Evolutionary conservation across 2,888 invertebrate genomes (phyloP).

Genomic region (Thymelicus sylvestris): DNA sequence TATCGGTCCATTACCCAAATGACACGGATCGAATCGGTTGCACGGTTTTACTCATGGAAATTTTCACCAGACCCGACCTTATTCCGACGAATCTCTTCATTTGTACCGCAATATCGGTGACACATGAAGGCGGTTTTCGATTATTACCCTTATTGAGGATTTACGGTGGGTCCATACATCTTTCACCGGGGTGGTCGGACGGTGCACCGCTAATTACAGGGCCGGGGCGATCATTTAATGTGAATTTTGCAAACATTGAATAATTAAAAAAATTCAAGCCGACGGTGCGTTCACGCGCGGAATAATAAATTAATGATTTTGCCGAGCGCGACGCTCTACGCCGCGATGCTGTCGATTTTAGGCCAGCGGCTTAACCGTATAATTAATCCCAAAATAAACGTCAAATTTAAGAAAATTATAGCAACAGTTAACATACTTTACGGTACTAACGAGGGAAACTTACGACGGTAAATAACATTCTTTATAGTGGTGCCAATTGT

Average conservation of each 20-base stretch:
- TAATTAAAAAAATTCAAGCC: slow-evolving; percentile 71
- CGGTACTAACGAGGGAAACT: not conserved
- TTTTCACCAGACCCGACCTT: slow-evolving; percentile 39
- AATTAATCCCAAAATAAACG: slow-evolving; percentile 15
- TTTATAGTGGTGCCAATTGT: slow-evolving; percentile 6
- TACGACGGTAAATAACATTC: not conserved
- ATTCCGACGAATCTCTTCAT: slow-evolving; percentile 65
- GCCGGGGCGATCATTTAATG: slow-evolving; percentile 76
- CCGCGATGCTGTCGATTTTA: slow-evolving; percentile 21
- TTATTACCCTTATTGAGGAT: slow-evolving; percentile 70
- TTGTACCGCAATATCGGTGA: slow-evolving; percentile 61
- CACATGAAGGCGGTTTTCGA: slow-evolving; percentile 66
- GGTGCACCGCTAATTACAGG: slow-evolving; percentile 77
- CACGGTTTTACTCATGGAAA: slow-evolving; percentile 45
- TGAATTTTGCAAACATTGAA: slow-evolving; percentile 80
- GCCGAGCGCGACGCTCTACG: slow-evolving; percentile 44
- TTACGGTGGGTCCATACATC: slow-evolving; percentile 72
- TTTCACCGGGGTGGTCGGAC: slow-evolving; percentile 72
- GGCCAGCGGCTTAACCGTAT: slow-evolving; percentile 10
- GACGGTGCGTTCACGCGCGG: slow-evolving; percentile 71
- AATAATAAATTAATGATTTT: slow-evolving; percentile 72
- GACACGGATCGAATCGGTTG: slow-evolving; percentile 61
- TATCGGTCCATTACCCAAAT: slow-evolving; percentile 65
- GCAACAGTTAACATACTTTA: slow-evolving; percentile 5
- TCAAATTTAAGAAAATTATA: slow-evolving; percentile 3